Base-by-base conservation (phyloP, 2,888 invertebrate genomes). In the Dolomedes plantarius region DNA sequence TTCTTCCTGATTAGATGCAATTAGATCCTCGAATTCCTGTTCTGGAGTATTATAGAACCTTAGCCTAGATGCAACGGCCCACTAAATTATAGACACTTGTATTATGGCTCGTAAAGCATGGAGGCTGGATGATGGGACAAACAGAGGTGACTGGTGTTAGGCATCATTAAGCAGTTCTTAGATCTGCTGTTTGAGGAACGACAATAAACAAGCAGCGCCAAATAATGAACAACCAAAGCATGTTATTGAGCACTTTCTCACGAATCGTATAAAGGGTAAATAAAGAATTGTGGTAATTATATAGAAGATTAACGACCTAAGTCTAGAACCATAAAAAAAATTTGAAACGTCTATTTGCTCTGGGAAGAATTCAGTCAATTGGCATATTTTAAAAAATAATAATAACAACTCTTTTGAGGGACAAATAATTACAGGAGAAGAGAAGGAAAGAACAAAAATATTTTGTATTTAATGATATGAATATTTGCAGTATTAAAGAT, bases 1-100 rank as follows among this genome's bases (percentile, higher is more conserved):
- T 79, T 78, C 46, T 77, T 69, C 41, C 74, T 86, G 85, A 86
- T 86, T 86, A 86, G 85, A 86, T 86, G 74, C 79, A 86, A 86
- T 86, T 86, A 86, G 85, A 73, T 78, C 72, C 27, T 29, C 19
- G 23, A 69, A 77, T 62, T 62, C 74, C 23, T 23, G 62, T 65
- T 72, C 28, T 67, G 41, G 65, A 41, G 32, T 68, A 68, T 81
- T 68, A 69, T 50, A 23, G 50, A 39, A 64, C 36, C 23, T 46
- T 65, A 56, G 31, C 50, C 72, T 7, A 71, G 13, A 32, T 31
- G 29, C 39, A 69, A 75, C 85, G 78, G 78, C 85, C 85, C 69
- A 69, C 78, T 78, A 86, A 86, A 86, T 86, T 86, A 86, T 62
- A 77, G 77, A 78, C 65, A 67, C 29, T 39, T 56, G 76, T 23